These are phyloP conservation scores for Drosophila parabipectinata DNA, from an alignment of 1,140 invertebrate genomes.

Conservation along the genomic window DNA sequence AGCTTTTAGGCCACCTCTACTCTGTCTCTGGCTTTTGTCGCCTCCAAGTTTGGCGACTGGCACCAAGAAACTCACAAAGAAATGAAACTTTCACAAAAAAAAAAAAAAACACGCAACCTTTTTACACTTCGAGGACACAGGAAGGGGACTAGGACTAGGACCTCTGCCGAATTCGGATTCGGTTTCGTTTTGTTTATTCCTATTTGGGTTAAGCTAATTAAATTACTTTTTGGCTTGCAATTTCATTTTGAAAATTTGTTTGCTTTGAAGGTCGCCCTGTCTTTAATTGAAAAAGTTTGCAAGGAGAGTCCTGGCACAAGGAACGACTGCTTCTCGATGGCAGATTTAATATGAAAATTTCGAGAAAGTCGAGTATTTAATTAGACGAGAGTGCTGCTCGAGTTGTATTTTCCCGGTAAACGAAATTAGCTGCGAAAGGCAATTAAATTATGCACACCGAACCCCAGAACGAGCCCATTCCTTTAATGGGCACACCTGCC, in stretches of 20 bases:
- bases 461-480: conserved; percentile 17
- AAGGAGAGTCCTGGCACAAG: not conserved
- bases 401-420: conserved; percentile 9
- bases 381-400: conserved; percentile 46
- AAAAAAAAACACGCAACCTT: conserved; percentile 45
- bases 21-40: conserved; percentile 39
- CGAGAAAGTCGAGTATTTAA: conserved; percentile 57
- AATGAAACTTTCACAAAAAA: conserved; percentile 46
- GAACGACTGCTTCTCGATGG: not conserved
- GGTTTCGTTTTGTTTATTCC: conserved; percentile 43
- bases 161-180: conserved; percentile 4
- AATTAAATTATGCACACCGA: conserved; percentile 75
- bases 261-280: conserved; percentile 69
- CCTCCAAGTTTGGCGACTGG: conserved; percentile 67
- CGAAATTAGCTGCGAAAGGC: conserved; percentile 74
- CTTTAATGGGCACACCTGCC: conserved; percentile 58
- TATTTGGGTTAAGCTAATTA: conserved; percentile 75
- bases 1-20: conserved; percentile 60
- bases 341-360: conserved; percentile 61
- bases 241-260: conserved; percentile 69
- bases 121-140: conserved; percentile 18
- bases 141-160: conserved; percentile 30
- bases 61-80: conserved; percentile 31
- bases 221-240: conserved; percentile 77
- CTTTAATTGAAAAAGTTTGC: conserved; percentile 77